phyloP scores from a whole-genome alignment of 2,888 invertebrate species.

The Muscina levida region DNA sequence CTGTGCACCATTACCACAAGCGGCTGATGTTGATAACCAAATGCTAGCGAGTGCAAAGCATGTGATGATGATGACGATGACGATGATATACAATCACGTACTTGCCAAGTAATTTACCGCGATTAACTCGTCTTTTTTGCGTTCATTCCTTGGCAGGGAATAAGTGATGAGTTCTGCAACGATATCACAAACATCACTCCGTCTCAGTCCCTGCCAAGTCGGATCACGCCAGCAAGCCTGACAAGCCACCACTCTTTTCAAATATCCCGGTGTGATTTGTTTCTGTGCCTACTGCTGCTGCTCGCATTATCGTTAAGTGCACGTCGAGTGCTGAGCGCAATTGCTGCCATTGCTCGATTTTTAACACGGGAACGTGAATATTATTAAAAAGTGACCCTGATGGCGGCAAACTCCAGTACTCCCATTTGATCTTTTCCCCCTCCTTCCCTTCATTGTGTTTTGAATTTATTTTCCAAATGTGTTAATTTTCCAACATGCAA shows the following conservation, averaged over 20 bases:
- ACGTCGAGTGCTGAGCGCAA: slow-evolving; percentile 40
- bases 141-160: slow-evolving; percentile 43
- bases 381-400: slow-evolving; percentile 65
- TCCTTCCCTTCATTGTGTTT: not conserved
- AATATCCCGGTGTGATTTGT: slow-evolving; percentile 55
- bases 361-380: slow-evolving; percentile 66
- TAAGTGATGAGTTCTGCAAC: slow-evolving; percentile 56
- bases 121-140: slow-evolving; percentile 61
- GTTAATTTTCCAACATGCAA: slow-evolving; percentile 61
- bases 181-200: slow-evolving; percentile 46
- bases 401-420: slow-evolving; percentile 54
- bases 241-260: slow-evolving; percentile 24
- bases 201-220: not conserved
- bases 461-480: slow-evolving; percentile 61
- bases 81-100: slow-evolving; percentile 64
- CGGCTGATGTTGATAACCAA: slow-evolving; percentile 56
- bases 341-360: slow-evolving; percentile 63
- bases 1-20: too few species aligned
- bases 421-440: slow-evolving; percentile 55
- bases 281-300: slow-evolving; percentile 52
- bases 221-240: not conserved
- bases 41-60: slow-evolving; percentile 42
- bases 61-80: slow-evolving; percentile 42
- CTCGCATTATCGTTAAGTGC: slow-evolving; percentile 40
- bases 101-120: slow-evolving; percentile 65